Evolutionary conservation across 1,140 invertebrate genomes (phyloP), one percentile per base, ranked within the genome.

Genomic region (Philotrypesis tridentata): DNA sequence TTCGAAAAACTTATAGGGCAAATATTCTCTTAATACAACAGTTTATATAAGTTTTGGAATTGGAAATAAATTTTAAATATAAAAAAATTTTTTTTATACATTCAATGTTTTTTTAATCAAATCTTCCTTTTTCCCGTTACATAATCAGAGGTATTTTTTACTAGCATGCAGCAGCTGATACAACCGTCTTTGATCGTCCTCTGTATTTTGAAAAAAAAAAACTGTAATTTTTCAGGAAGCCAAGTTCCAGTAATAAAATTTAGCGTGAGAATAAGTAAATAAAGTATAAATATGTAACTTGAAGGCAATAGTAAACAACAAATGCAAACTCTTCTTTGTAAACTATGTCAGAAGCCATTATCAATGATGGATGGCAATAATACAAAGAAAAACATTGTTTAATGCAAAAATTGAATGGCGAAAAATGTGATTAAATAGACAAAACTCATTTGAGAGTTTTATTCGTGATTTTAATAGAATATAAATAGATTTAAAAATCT

Each of bases 31-130:
- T 77, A 63, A 72, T 63, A 63, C 1, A 23, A 77, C 21, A 63
- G 63, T 77, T 82, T 82, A 82, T 82, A 73, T 76, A 9, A 82
- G n/a, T 73, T 78, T 78, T 78, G 67, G 75, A 78, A 78, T 78
- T 82, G 33, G n/a, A 78, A 72, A 82, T 70, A 72, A 72, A 73
- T 72, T 82, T 78, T 78, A 21, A 77, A 72, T 31, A 77, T 43
- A 65, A 71, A 68, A 76, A 82, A 33, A 0, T 72, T 77, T 77
- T 29, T 82, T 77, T 72, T 72, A 77, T 77, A 40, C 33, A 82
- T 63, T 43, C 27, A 70, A 77, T 63, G 43, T 43, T 65, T 43
- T 71, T 71, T 63, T 78, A 65, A 27, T 78, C n/a, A 73, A 65
- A 72, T 63, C 9, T 65, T 82, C 68, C 68, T 78, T 77, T 81